phyloP scores from a whole-genome alignment of 1,140 invertebrate genomes.

The Adelges cooleyi region DNA sequence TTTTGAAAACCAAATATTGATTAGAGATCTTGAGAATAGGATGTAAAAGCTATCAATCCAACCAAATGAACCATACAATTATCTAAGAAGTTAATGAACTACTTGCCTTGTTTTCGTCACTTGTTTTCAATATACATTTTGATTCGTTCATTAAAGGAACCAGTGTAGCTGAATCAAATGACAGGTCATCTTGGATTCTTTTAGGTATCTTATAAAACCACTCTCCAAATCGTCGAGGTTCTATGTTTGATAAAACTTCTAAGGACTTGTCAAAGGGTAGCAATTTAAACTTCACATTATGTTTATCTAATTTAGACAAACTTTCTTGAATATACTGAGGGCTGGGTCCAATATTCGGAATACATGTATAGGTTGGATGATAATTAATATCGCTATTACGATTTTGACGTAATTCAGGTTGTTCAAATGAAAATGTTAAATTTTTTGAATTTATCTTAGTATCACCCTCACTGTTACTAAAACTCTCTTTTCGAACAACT shows the following conservation, averaged over 20 bases:
- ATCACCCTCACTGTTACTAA: not conserved
- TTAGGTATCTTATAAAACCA: constrained; percentile 16
- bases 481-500: constrained; percentile 3
- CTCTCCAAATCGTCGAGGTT: not conserved
- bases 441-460: not conserved
- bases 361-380: not conserved
- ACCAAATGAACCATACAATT: no score
- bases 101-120: no score
- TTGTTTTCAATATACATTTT: no score
- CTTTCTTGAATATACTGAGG: not conserved
- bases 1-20: no score
- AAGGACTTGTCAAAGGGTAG: not conserved
- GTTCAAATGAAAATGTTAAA: constrained; percentile 7
- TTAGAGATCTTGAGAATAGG: no score
- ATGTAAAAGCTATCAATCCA: no score
- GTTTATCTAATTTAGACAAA: not conserved
- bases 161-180: not conserved
- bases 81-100: no score
- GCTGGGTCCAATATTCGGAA: not conserved
- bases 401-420: not conserved
- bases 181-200: constrained; percentile 11
- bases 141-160: not conserved
- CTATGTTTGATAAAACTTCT: not conserved
- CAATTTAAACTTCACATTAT: not conserved
- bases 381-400: not conserved